Percentiles rank a stretch among this genome's conserved stretches.
phyloP scores from a whole-genome alignment of 64 coral and sea anemone species.

The Dendrophyllia cribrosa region DNA sequence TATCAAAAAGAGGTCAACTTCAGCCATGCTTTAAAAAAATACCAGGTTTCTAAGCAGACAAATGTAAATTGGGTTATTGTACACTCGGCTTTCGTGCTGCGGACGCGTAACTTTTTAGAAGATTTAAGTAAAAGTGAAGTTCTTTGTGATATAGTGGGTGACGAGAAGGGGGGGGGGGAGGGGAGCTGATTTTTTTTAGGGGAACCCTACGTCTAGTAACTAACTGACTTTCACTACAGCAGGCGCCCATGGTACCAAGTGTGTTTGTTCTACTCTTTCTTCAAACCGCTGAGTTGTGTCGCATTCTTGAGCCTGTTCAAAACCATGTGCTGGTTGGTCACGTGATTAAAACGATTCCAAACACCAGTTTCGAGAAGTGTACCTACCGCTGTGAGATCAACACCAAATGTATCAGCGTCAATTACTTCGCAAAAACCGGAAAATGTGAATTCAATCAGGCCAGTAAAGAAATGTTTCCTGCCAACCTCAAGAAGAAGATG shows the following conservation, averaged over 20 bases:
- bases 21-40: too few species aligned
- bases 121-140: too few species aligned
- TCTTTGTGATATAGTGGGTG: too few species aligned
- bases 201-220: background rate
- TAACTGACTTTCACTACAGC: background rate
- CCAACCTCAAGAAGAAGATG: background rate
- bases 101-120: too few species aligned
- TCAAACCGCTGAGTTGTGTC: constrained; percentile 21
- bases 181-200: too few species aligned
- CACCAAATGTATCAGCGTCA: constrained; percentile 60
- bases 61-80: too few species aligned
- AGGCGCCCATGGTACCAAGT: background rate
- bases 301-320: constrained; percentile 11
- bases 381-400: constrained; percentile 50
- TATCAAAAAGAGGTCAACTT: too few species aligned
- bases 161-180: too few species aligned
- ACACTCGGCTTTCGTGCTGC: too few species aligned
- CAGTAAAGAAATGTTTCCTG: constrained; percentile 58
- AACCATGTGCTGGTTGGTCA: constrained; percentile 30
- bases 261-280: background rate
- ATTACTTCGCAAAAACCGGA: constrained; percentile 10
- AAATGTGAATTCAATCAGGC: constrained; percentile 75
- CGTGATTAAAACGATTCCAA: constrained; percentile 19
- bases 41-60: too few species aligned
- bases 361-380: constrained; percentile 46